Evolutionary conservation across 1,140 invertebrate genomes (phyloP), one percentile per base, ranked within the genome.

Genomic region (Adoxophyes honmai): DNA sequence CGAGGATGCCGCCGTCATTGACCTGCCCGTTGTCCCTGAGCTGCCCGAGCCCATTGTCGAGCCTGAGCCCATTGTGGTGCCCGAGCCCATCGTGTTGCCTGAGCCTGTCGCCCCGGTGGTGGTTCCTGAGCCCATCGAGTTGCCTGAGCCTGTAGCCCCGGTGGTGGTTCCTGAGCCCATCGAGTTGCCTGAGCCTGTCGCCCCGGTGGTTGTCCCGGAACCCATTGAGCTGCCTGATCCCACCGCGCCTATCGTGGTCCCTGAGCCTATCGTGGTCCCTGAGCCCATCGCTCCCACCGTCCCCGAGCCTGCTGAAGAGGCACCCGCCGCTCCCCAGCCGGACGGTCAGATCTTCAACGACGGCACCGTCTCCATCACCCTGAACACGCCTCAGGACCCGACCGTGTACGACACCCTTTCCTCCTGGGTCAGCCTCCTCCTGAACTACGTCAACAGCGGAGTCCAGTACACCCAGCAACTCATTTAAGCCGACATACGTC

Each of bases 341-440:
- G 62, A 57, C 51, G 75, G 76, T 16, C 76, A 82, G 38, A 39
- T 86, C 0, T 81, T 59, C 64, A 84, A 83, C 34, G 64, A 81
- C 38, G 81, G 79, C 11, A n/a, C 66, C 11, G 81, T 81, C 5
- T 70, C 76, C 54, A 67, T 84, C 0, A 57, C 62, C 3, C 39
- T 84, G 6, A 81, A 86, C 34, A 53, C 59, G 5, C 64, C 75
- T 8, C 37, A 72, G 37, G 69, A 79, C 0, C 11, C 63, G 6
- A 59, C 74, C 0, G 52, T 82, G 6, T 16, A 82, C 0, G 37
- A 61, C 14, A 76, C 74, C 9, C 52, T 86, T 9, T 66, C 75
- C 13, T 65, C 65, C 15, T 86, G 83, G 83, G 68, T 86, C 37
- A 78, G 42, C 64, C 59, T 84, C 60, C 66, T 79, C 10, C n/a